These are phyloP conservation scores for Nemurella pictetii DNA, from an alignment of 2,888 invertebrate species.

Conservation along the genomic window DNA sequence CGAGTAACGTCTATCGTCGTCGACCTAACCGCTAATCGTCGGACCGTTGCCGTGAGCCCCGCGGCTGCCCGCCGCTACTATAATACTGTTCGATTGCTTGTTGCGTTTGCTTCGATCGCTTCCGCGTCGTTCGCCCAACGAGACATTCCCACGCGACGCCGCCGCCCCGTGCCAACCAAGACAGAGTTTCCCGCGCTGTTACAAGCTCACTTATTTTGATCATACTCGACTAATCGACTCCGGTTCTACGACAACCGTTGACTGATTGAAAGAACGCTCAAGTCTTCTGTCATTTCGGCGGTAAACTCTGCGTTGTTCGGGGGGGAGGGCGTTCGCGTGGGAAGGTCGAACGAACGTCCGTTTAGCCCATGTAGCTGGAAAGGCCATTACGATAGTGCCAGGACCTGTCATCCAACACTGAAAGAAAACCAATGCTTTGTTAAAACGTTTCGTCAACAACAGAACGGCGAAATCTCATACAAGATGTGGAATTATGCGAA, in stretches of 20 bases:
- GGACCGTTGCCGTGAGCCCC: neutral
- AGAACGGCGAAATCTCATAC: neutral
- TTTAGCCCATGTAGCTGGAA: slow-evolving; percentile 44
- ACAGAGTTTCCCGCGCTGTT: neutral
- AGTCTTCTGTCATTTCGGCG: neutral
- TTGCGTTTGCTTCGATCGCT: neutral
- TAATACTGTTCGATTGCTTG: slow-evolving; percentile 2
- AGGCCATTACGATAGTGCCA: slow-evolving; percentile 46
- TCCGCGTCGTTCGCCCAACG: neutral
- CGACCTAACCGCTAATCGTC: neutral
- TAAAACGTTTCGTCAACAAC: neutral
- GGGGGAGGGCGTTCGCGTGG: neutral
- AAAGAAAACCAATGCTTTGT: slow-evolving; percentile 28
- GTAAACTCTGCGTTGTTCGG: neutral
- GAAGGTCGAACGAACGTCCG: neutral
- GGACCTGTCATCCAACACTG: slow-evolving; percentile 44
- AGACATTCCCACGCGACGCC: neutral
- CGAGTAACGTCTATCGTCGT: neutral
- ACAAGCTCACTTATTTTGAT: neutral
- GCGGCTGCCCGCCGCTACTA: neutral
- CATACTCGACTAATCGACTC: neutral
- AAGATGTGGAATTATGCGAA: too few relatives aligned
- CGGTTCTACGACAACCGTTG: neutral
- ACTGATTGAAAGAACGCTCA: neutral
- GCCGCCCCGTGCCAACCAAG: neutral